Evolutionary conservation across 2,888 invertebrate genomes (phyloP), one percentile per base, ranked within the genome.

Genomic region (Drosophila affinis): DNA sequence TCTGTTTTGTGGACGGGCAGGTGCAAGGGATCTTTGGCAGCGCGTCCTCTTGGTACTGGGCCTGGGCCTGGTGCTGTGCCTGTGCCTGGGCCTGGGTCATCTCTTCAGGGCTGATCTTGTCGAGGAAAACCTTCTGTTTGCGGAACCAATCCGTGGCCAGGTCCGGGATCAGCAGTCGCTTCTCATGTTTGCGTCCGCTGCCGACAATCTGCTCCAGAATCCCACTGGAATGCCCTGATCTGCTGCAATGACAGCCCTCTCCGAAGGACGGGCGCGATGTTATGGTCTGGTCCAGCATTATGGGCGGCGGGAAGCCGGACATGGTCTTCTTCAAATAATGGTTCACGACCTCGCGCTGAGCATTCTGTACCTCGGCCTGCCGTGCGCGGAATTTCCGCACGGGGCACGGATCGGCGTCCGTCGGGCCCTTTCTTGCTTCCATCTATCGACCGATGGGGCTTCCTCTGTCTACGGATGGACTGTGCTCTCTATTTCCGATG

Each of bases 91-190:
- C 34, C n/a, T 39, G 14, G 34, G 44, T 39, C 45, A 73, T 32
- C 32, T 83, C 80, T 9, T 29, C 21, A 0, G 29, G 9, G 1
- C 61, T 72, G 3, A 83, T 61, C 39, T 18, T 59, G 62, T 83
- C 87, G 21, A 78, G 56, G 4, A 69, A 77, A 4, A 49, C 5
- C 47, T 83, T 89, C 32, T 89, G 88, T 54, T 76, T 82, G 49
- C 89, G 85, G 55, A 75, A 87, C 89, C 85, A 86, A 5, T 77
- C 83, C 17, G 89, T 86, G 27, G 85, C 85, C 77, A 85, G 52
- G 6, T 85, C 85, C 0, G 89, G 85, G 14, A 85, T 85, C 9
- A 89, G 48, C 21, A 87, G 29, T 1, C 86, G 81, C 9, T 78
- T 63, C 51, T 71, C 62, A 47, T 29, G 47, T 1, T 67, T 62